Conservation (phyloP, 2,113 vertebrate genomes). For the Tachuris rubrigastra region DNA sequence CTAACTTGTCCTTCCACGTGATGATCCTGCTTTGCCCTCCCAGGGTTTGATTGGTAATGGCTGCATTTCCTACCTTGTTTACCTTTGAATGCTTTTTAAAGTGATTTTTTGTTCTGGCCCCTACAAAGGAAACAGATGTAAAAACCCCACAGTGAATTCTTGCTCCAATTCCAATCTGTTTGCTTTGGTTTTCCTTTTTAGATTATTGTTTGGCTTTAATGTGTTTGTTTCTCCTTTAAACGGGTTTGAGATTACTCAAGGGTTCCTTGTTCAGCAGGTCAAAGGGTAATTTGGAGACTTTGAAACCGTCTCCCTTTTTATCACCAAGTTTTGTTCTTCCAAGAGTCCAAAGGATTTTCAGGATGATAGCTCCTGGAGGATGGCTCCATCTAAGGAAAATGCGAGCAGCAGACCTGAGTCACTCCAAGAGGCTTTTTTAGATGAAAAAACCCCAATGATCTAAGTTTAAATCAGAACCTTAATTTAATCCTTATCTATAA, state of each 20-base stretch:
- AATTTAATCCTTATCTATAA: background rate
- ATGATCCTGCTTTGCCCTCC: background rate
- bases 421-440: background rate
- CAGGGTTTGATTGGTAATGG: background rate
- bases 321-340: conserved; percentile 45
- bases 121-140: background rate
- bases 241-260: conserved; percentile 40
- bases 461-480: background rate
- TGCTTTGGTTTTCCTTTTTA: conserved; percentile 57
- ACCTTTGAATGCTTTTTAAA: conserved; percentile 18
- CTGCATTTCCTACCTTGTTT: conserved; percentile 30
- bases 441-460: background rate
- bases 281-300: conserved; percentile 60
- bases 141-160: background rate
- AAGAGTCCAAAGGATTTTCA: conserved; percentile 62
- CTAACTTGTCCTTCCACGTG: background rate
- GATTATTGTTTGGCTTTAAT: conserved; percentile 52
- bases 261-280: conserved; percentile 57
- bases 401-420: conserved; percentile 25
- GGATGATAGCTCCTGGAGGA: conserved; percentile 12
- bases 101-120: background rate
- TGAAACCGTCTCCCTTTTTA: conserved; percentile 59
- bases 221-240: conserved; percentile 67
- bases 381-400: conserved; percentile 35
- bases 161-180: conserved; percentile 1